A percentile compares a stretch with the other conserved stretches of the same genome.
phyloP scores from a whole-genome alignment of 2,888 invertebrate species.

The Pyralis farinalis region DNA sequence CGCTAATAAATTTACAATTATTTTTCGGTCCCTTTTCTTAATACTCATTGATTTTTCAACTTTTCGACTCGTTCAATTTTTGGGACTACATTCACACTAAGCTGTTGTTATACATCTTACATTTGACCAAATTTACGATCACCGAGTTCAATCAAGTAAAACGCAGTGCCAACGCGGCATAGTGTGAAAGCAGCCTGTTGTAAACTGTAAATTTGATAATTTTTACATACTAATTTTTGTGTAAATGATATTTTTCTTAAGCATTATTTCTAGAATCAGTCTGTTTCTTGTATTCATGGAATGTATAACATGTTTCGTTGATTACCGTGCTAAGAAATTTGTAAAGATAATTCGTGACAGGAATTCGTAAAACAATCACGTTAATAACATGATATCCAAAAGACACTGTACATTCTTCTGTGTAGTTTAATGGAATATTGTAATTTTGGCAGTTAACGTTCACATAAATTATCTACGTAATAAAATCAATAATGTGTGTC shows the following conservation, averaged over 20 bases:
- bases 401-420: too few relatives aligned
- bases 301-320: constrained; percentile 37
- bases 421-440: too few relatives aligned
- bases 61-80: constrained; percentile 17
- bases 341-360: constrained; percentile 6
- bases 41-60: constrained; percentile 44
- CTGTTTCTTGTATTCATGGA: constrained; percentile 51
- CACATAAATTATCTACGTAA: too few relatives aligned
- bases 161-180: background rate
- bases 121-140: background rate
- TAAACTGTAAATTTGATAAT: constrained; percentile 3
- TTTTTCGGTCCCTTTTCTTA: constrained; percentile 66
- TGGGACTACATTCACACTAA: constrained; percentile 12
- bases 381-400: too few relatives aligned
- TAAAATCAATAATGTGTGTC: too few relatives aligned
- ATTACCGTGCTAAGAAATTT: constrained; percentile 3
- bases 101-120: background rate
- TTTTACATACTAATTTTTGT: constrained; percentile 18
- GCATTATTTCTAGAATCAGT: constrained; percentile 54
- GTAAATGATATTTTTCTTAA: constrained; percentile 34
- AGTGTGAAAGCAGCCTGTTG: constrained; percentile 15
- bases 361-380: background rate
- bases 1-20: constrained; percentile 44
- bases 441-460: too few relatives aligned
- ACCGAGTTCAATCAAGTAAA: background rate